Base-by-base conservation (phyloP, 2,888 invertebrate genomes). In the Pseudeuparius sepicola region DNA sequence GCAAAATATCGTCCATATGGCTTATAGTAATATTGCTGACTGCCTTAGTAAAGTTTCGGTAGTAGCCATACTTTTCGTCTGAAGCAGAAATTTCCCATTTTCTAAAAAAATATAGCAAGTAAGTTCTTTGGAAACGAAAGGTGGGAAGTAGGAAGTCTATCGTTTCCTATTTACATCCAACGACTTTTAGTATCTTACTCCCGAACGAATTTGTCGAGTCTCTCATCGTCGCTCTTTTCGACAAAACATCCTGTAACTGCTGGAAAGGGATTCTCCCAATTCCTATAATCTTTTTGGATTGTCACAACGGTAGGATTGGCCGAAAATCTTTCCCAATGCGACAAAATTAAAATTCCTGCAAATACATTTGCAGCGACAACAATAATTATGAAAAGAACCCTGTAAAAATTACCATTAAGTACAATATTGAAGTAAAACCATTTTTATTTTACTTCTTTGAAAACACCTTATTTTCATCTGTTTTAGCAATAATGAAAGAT, bases 241-340 rank as follows among this genome's bases (percentile, higher is more conserved):
- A 56, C 45, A 37, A 65, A 61, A 48, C 75, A 75, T 23, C 65
- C 65, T 0, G 75, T 76, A 3, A 70, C 55, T 0, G 69, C 71
- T 0, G 75, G 73, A 44, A 75, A 61, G 9, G 65, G 65, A 52
- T 68, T 72, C 31, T 63, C 57, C 75, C 76, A 77, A 23, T 68
- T 67, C 26, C 75, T 54, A 53, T 66, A 76, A 57, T 76, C 72
- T 43, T 75, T 76, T 48, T 75, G 69, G 40, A 76, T 52, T 0
- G 75, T 71, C 5, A 75, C 71, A 4, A 77, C 75, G 0, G 75
- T 76, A 0, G 76, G 75, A 49, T 66, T 74, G 26, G 71, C 71
- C 26, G 61, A 63, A 57, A 67, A 77, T 2, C 74, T 55, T 43
- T 63, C 64, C 60, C 67, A 65, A 46, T 73, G 75, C 0, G 70